phyloP scores from a whole-genome alignment of 2,113 vertebrate species.

The Macheiramphus alcinus region DNA sequence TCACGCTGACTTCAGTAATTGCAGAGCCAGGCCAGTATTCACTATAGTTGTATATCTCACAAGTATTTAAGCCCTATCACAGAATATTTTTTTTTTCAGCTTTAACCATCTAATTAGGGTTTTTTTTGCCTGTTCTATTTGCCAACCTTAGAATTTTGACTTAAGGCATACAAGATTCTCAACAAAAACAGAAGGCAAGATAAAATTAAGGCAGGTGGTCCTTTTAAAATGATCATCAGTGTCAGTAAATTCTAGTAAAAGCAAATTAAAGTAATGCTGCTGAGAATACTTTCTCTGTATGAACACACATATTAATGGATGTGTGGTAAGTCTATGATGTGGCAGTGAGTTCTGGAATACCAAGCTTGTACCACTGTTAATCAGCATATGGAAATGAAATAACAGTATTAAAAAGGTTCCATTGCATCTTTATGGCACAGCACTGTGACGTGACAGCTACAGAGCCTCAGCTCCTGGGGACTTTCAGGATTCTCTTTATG shows the following conservation, averaged over 20 bases:
- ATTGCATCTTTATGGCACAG: neutral
- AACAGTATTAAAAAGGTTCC: neutral
- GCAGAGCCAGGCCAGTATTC: neutral
- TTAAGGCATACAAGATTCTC: neutral
- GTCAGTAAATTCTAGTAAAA: neutral
- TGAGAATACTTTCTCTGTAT: neutral
- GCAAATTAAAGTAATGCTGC: neutral
- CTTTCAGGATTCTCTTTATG: neutral
- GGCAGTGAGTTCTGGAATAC: neutral
- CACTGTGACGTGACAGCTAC: neutral
- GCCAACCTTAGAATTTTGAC: neutral
- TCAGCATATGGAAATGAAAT: neutral
- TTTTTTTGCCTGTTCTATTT: neutral
- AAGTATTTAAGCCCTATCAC: neutral
- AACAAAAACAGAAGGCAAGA: neutral
- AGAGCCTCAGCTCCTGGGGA: neutral
- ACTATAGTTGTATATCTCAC: neutral
- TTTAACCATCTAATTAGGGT: neutral
- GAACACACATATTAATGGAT: neutral
- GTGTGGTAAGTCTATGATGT: neutral
- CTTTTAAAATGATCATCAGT: neutral
- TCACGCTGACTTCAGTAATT: neutral
- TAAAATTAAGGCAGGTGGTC: neutral
- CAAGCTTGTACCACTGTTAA: neutral
- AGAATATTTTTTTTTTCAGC: neutral